Evolutionary conservation across 2,797 vertebrate genomes (phyloP).

Genomic region (Pseudomugil gertrudae): DNA sequence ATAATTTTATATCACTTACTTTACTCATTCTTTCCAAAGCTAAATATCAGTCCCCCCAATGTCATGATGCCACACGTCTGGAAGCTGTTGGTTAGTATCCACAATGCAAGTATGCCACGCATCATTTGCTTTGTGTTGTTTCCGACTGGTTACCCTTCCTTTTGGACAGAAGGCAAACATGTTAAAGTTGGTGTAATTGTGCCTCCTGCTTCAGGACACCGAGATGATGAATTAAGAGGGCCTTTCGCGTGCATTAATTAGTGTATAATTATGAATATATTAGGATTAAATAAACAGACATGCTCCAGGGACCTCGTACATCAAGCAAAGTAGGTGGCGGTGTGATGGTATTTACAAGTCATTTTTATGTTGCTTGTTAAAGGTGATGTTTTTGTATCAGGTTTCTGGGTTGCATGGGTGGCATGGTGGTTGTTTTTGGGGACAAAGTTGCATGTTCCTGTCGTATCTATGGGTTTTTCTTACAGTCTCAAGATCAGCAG

Average conservation of each 20-base stretch:
- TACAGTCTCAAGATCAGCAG: conserved; percentile 23
- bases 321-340: conserved; percentile 67
- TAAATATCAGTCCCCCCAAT: conserved; percentile 32
- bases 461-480: conserved; percentile 21
- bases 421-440: not conserved
- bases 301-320: conserved; percentile 71
- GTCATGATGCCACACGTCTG: conserved; percentile 49
- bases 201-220: conserved; percentile 75
- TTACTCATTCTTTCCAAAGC: conserved; percentile 8
- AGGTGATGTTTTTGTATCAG: conserved; percentile 44
- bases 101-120: conserved; percentile 60
- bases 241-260: conserved; percentile 80
- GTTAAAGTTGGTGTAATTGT: conserved; percentile 79
- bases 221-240: conserved; percentile 76
- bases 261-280: conserved; percentile 82
- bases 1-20: conserved; percentile 11
- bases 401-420: conserved; percentile 33
- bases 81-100: conserved; percentile 54
- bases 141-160: conserved; percentile 71
- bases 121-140: conserved; percentile 66
- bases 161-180: conserved; percentile 75
- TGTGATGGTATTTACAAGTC: conserved; percentile 62
- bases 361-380: conserved; percentile 54
- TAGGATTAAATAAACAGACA: conserved; percentile 78
- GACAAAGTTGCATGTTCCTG: not conserved